A percentile compares a stretch with the other conserved stretches of the same genome.
Evolutionary conservation across 2,797 vertebrate genomes (phyloP).

Genomic region (Darevskia nairensis): DNA sequence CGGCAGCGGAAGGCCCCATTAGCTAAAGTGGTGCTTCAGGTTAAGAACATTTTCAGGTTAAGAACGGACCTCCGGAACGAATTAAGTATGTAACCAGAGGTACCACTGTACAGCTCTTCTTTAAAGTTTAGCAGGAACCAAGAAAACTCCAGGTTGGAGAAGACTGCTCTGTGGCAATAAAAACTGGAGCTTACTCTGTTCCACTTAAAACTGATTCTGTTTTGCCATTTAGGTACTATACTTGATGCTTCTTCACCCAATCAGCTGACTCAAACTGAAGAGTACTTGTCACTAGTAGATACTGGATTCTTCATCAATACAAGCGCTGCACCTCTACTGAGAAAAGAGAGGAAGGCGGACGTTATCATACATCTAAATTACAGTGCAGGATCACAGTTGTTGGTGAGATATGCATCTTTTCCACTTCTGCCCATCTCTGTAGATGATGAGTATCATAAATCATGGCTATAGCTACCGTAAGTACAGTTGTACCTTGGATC

Average conservation of each 20-base stretch:
- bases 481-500: not conserved
- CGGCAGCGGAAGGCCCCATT: too few relatives aligned
- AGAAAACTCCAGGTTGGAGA: too few relatives aligned
- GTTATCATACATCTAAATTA: slow-evolving; percentile 85
- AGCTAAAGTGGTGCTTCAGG: too few relatives aligned
- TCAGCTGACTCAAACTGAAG: slow-evolving; percentile 79
- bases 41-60: too few relatives aligned
- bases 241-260: slow-evolving; percentile 85
- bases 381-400: slow-evolving; percentile 76
- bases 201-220: not conserved
- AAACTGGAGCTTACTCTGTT: not conserved
- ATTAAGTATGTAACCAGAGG: too few relatives aligned
- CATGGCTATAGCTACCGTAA: not conserved
- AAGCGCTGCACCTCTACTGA: slow-evolving; percentile 82
- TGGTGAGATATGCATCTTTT: slow-evolving; percentile 64
- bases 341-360: slow-evolving; percentile 80
- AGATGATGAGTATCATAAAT: not conserved
- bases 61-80: too few relatives aligned
- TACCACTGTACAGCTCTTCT: too few relatives aligned
- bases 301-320: slow-evolving; percentile 86
- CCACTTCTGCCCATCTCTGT: not conserved
- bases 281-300: slow-evolving; percentile 82
- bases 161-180: not conserved
- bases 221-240: slow-evolving; percentile 80
- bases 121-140: too few relatives aligned